Evolutionary conservation across 2,113 vertebrate species (phyloP), one percentile per base, ranked within the genome.

Genomic region (Thamnaconus septentrionalis): DNA sequence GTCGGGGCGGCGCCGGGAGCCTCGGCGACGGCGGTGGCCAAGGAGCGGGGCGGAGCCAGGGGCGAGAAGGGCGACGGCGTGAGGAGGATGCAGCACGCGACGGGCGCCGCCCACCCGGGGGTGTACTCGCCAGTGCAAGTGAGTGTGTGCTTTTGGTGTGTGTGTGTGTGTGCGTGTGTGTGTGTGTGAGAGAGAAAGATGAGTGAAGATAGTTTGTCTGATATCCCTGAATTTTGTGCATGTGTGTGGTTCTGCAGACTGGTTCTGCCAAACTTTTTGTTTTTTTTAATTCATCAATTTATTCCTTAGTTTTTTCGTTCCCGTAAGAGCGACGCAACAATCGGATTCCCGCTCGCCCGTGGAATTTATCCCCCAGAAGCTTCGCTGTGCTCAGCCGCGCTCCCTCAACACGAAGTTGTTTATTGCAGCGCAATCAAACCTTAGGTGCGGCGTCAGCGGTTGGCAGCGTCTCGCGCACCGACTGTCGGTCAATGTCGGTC

Each of bases 91-190:
- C 74, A 63, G 8, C 84, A 84, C 3, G 12, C 68, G 3, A 67
- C 76, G 5, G 74, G 75, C 18, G 56, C 57, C 4, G 63, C 61
- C 0, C 85, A 83, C 69, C 69, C 73, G 4, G 78, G 76, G 52
- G 73, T 93, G 76, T 96, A 94, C 88, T 98, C 95, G 53, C 95
- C 96, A 59, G 94, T 94, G 73, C 97, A 99, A 94, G 97, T 99
- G 79, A 82, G 87, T 80, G 31, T 75, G 57, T 52, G 3, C 5
- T 3, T 42, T 5, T 56, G 65, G 58, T 41, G 48, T 40, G 43
- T 8, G 39, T 48, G 5, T 6, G 56, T 18, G 59, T 0, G 10
- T 4, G 9, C n/a, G 43, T 31, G 7, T 6, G 56, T 50, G 9
- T 8, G 41, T 56, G 53, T 12, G 50, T 55, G 31, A 53, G 40